phyloP scores from a whole-genome alignment of 2,797 vertebrate species.

The Lacerta agilis region DNA sequence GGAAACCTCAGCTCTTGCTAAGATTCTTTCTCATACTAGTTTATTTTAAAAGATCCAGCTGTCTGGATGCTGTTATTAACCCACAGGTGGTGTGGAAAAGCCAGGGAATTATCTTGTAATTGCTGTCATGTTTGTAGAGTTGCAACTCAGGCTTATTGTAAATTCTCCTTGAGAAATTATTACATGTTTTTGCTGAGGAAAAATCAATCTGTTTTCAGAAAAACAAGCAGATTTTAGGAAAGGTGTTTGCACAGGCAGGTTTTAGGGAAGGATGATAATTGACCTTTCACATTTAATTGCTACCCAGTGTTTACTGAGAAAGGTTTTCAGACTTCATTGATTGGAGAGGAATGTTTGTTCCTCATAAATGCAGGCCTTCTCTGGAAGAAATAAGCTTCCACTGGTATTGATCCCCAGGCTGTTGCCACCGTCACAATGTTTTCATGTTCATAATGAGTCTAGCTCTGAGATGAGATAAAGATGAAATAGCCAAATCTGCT shows the following conservation, averaged over 20 bases:
- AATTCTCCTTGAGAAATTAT: conserved; percentile 11
- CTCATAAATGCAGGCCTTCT: not conserved
- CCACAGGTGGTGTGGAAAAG: conserved; percentile 3
- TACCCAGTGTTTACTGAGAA: not conserved
- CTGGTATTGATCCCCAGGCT: conserved; percentile 6
- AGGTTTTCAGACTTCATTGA: conserved; percentile 4
- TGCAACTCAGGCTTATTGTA: not conserved
- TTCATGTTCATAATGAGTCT: conserved; percentile 1
- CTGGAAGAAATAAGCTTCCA: not conserved
- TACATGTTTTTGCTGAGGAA: not conserved
- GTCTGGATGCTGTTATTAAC: conserved; percentile 5
- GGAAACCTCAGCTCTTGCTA: not conserved
- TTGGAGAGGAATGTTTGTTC: not conserved
- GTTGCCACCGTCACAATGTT: not conserved
- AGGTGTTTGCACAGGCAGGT: not conserved
- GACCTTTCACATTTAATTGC: conserved; percentile 13
- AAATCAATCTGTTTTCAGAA: conserved; percentile 13
- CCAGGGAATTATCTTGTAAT: not conserved
- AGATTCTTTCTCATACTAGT: conserved; percentile 6
- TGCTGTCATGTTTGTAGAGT: conserved; percentile 2
- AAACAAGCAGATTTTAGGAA: not conserved
- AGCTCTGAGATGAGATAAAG: not conserved
- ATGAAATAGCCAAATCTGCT: not conserved
- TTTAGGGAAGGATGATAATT: not conserved
- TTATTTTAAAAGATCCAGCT: conserved; percentile 6